phyloP scores from a whole-genome alignment of 2,797 vertebrate genomes.

The Prionace glauca region DNA sequence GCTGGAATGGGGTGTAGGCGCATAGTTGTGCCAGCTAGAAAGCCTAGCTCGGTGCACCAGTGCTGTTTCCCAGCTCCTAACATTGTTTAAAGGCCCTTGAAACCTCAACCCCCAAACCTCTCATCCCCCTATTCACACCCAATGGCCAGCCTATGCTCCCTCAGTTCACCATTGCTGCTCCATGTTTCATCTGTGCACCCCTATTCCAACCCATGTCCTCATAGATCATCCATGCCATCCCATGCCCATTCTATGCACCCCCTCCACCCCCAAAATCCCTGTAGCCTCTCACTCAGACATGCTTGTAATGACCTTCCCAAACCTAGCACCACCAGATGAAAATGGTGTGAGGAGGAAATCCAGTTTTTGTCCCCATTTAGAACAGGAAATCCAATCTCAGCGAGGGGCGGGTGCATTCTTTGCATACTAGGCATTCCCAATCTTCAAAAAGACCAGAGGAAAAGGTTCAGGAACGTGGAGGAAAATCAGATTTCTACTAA shows the following conservation, averaged over 20 bases:
- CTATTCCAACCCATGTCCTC: background rate
- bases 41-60: background rate
- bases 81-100: background rate
- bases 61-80: background rate
- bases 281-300: background rate
- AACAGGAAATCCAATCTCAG: background rate
- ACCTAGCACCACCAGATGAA: background rate
- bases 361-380: background rate
- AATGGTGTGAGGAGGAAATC: background rate
- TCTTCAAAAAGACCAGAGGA: background rate
- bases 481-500: background rate
- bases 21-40: too few species aligned
- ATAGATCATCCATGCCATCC: background rate
- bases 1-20: background rate
- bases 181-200: too few species aligned
- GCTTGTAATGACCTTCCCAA: background rate
- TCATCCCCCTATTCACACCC: background rate
- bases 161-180: background rate
- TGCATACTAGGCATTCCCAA: background rate
- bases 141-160: background rate
- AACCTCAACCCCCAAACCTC: background rate
- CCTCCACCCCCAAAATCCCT: too few species aligned
- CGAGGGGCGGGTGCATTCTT: background rate
- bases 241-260: too few species aligned
- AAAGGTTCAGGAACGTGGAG: background rate